Conservation (phyloP, 2,113 vertebrate genomes). For the Vireo altiloquus region DNA sequence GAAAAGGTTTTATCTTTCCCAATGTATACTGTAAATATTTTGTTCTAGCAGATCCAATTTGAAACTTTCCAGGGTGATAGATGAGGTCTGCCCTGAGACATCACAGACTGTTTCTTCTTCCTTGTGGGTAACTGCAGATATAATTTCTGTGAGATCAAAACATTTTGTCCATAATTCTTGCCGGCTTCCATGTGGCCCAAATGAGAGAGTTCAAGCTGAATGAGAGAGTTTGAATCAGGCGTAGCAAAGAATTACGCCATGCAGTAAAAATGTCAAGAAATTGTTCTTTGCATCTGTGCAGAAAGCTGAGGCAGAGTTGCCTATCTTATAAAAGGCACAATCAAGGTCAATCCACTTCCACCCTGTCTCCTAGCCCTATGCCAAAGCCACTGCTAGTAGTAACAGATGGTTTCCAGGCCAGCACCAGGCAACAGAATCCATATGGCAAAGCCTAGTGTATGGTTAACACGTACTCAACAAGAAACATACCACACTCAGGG, state of each 20-base stretch:
- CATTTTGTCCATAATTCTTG: background rate
- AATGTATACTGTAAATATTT: background rate
- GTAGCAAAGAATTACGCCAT: background rate
- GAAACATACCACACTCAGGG: background rate
- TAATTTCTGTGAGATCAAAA: background rate
- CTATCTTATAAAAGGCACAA: background rate
- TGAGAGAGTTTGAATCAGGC: background rate
- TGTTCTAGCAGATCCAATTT: background rate
- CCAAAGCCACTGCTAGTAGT: background rate
- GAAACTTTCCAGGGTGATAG: background rate
- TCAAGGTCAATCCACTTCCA: background rate
- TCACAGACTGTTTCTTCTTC: background rate
- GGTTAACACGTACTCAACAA: background rate
- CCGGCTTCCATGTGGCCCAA: background rate
- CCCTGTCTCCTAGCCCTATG: background rate
- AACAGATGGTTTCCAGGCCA: background rate
- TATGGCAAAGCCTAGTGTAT: background rate
- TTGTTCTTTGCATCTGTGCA: background rate
- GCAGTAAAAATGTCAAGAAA: background rate
- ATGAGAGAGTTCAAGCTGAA: background rate
- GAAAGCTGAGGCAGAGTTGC: background rate
- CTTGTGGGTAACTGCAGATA: background rate
- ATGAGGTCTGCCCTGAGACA: background rate
- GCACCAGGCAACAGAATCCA: background rate
- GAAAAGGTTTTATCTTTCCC: conserved; percentile 14